phyloP scores from a whole-genome alignment of 2,888 invertebrate species.

The Dolichopus griseipennis region DNA sequence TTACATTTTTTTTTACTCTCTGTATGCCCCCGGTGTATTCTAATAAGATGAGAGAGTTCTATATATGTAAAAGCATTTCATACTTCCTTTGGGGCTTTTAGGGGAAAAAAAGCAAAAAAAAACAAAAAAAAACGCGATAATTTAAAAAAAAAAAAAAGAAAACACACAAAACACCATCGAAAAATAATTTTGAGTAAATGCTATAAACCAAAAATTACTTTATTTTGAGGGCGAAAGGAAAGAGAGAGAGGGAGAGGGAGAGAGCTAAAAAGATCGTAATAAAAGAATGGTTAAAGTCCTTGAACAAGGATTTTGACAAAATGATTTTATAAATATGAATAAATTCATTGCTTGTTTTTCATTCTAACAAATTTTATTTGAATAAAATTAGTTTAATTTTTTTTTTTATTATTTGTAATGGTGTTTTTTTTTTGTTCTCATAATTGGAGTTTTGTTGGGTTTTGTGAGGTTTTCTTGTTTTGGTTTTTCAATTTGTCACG shows the following conservation, averaged over 20 bases:
- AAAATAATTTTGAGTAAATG: background rate
- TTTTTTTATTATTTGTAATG: background rate
- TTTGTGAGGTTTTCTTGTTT: no score
- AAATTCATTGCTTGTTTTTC: background rate
- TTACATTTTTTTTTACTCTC: background rate
- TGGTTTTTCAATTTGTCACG: no score
- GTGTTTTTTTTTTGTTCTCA: background rate
- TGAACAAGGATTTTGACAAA: background rate
- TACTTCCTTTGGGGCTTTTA: background rate
- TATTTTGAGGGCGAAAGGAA: no score
- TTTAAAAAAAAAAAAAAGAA: background rate
- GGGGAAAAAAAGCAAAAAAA: background rate
- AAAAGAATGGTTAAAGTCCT: background rate
- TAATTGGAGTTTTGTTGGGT: background rate
- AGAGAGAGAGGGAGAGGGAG: no score
- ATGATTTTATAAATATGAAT: slow-evolving; percentile 1
- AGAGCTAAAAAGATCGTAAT: background rate
- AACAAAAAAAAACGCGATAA: background rate
- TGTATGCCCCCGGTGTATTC: background rate
- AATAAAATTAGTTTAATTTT: background rate
- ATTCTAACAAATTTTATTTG: background rate
- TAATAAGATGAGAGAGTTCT: background rate
- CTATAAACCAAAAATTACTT: background rate
- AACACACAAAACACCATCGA: background rate
- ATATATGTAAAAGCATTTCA: background rate